phyloP scores from a whole-genome alignment of 2,113 vertebrate genomes.

The Apaloderma vittatum region DNA sequence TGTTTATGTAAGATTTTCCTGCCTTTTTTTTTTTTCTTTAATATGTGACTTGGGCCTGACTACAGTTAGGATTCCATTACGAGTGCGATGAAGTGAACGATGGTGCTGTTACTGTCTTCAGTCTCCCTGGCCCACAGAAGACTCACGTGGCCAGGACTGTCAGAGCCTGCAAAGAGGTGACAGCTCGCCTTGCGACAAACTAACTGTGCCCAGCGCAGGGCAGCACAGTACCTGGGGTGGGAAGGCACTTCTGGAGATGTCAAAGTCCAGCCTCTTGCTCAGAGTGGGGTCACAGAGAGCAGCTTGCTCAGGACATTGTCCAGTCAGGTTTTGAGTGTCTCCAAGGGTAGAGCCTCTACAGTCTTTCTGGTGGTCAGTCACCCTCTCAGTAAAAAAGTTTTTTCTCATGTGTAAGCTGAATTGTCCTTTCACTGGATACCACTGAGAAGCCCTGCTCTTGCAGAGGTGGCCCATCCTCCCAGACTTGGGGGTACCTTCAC shows the following conservation, averaged over 20 bases:
- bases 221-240: neutral
- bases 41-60: neutral
- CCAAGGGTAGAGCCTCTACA: neutral
- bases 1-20: neutral
- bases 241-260: neutral
- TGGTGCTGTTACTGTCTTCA: neutral
- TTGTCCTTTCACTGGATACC: neutral
- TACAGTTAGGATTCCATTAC: neutral
- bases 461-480: neutral
- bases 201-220: neutral
- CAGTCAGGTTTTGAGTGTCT: neutral
- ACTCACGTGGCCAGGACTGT: rapidly evolving
- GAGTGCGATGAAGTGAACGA: neutral
- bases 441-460: neutral
- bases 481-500: neutral
- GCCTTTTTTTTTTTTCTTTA: neutral
- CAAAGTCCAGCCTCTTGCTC: neutral
- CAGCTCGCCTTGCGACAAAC: neutral
- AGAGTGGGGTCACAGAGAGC: neutral
- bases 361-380: neutral
- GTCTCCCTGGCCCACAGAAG: neutral
- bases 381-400: neutral
- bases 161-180: neutral
- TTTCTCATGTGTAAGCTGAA: neutral
- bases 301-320: rapidly evolving